Evolutionary conservation across 64 coral and sea anemone species (phyloP), one percentile per base, ranked within the genome.

Genomic region (Montipora capricornis): DNA sequence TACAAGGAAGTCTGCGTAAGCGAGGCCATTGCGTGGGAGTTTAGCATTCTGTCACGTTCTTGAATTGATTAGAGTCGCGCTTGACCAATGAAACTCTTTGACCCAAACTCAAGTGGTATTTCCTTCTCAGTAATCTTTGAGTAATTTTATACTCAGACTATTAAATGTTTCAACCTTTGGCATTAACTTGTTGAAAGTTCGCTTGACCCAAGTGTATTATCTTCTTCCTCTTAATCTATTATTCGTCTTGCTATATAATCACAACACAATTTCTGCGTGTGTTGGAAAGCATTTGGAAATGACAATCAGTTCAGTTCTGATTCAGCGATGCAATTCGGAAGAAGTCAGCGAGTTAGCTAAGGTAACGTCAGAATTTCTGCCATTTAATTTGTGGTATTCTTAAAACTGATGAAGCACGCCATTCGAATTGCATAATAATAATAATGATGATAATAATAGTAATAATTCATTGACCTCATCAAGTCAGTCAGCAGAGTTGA

Each of bases 131-230:
- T 68, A 46, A 71, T 12, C 62, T 71, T 64, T 49, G 45, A 16
- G 82, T 86, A 86, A 86, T 73, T 68, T 50, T 86, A 71, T 71
- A 86, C 26, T 68, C 46, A 84, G 81, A 68, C 47, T 47, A 70
- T 86, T 78, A 78, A 78, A 78, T 86, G 82, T 86, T 86, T 71
- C 66, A 86, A 86, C 82, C 82, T 86, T 86, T 86, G 82, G 64
- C 82, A 71, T 70, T 71, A 47, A 68, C 82, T 86, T 70, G 62
- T 70, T 86, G 82, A 86, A 86, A 86, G 47, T 86, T 86, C 64
- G 47, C 71, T 86, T 86, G 47, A 86, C 82, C 66, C 76, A 19
- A 78, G 76, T 49, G 47, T n/a, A 48, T 48, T 49, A 8, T 8
- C 37, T 46, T 76, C 29, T 24, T 46, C 26, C 1, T 9, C 44